These are phyloP conservation scores for Dasysyrphus tricinctus DNA, from an alignment of 2,888 invertebrate genomes.

Conservation along the genomic window DNA sequence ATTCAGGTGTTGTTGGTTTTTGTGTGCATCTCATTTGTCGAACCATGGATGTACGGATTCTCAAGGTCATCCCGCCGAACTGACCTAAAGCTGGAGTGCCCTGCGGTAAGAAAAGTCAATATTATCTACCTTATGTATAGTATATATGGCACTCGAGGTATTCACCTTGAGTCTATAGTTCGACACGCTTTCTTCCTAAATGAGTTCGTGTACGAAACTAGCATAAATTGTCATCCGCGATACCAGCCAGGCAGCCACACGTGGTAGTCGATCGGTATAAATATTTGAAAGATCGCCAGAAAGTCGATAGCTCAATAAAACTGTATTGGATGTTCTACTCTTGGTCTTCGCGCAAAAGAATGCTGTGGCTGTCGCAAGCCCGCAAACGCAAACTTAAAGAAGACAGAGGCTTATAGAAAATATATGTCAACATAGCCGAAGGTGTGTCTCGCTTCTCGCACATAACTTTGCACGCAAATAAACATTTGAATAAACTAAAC, in stretches of 20 bases:
- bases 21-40: constrained; percentile 36
- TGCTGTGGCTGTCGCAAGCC: constrained; percentile 29
- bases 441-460: constrained; percentile 67
- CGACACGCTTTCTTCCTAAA: constrained; percentile 46
- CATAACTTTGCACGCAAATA: constrained; percentile 70
- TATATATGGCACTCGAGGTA: not conserved
- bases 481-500: constrained; percentile 60
- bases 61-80: constrained; percentile 74
- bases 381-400: not conserved
- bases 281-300: constrained; percentile 52
- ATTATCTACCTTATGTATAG: not conserved
- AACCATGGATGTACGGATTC: constrained; percentile 71
- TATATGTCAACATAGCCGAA: constrained; percentile 69
- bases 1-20: constrained; percentile 53
- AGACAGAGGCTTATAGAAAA: constrained; percentile 49
- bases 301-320: constrained; percentile 37
- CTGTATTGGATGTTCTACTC: constrained; percentile 20
- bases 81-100: constrained; percentile 75
- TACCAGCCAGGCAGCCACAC: constrained; percentile 40
- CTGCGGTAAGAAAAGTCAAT: constrained; percentile 72
- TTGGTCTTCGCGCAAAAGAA: constrained; percentile 10
- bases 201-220: constrained; percentile 41
- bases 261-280: constrained; percentile 48
- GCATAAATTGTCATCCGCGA: constrained; percentile 42
- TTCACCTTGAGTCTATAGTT: not conserved